Conservation (phyloP, 2,113 vertebrate genomes). For the Caretta caretta region DNA sequence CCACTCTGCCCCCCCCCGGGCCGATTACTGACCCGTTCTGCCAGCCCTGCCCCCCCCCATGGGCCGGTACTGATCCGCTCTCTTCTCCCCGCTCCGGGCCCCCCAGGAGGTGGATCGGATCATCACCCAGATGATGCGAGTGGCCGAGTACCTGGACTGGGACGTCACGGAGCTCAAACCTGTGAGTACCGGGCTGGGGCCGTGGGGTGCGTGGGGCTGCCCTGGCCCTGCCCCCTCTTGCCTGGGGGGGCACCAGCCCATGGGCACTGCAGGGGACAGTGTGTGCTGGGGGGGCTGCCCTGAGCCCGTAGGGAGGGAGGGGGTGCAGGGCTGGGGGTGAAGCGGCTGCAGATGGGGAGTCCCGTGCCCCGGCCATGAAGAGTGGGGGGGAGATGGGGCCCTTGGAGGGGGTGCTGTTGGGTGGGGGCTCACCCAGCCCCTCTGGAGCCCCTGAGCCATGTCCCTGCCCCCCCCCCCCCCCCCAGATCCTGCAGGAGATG, state of each 20-base stretch:
- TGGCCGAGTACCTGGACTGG: conserved; percentile 92
- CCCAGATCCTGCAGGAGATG: conserved; percentile 94
- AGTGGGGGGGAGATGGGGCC: too few species aligned
- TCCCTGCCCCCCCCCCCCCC: rapidly evolving
- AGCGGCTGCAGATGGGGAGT: too few species aligned
- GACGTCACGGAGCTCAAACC: conserved; percentile 91
- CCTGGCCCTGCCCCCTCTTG: neutral
- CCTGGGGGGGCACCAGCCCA: neutral
- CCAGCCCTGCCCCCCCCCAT: neutral
- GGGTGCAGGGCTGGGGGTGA: neutral
- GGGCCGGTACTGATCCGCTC: neutral
- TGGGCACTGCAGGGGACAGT: neutral
- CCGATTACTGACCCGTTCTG: too few species aligned
- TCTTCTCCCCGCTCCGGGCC: neutral
- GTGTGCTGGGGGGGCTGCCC: neutral
- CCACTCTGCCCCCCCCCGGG: too few species aligned
- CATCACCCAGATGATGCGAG: conserved; percentile 92
- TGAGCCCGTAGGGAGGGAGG: neutral
- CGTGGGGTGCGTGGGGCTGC: neutral
- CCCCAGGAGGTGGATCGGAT: conserved; percentile 90
- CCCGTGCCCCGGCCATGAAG: neutral
- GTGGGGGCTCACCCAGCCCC: neutral
- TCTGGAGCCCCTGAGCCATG: neutral
- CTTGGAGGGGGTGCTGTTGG: too few species aligned
- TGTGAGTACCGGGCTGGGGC: conserved; percentile 75